Conservation (phyloP, 2,888 invertebrate genomes). For the Artemia sinica region DNA sequence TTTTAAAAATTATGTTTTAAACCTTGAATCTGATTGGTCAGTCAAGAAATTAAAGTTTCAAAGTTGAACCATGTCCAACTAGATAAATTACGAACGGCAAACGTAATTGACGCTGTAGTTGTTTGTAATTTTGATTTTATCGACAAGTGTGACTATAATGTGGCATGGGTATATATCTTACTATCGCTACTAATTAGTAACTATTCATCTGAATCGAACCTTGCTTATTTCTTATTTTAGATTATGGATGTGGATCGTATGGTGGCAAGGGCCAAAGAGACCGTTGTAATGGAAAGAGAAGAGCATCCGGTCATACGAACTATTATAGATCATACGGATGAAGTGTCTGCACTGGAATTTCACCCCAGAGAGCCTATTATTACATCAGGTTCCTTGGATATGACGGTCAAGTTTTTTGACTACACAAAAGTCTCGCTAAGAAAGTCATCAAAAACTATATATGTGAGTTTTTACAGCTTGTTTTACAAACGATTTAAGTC, state of each 20-base stretch:
- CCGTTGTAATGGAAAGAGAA: constrained; percentile 48
- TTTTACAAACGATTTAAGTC: background rate
- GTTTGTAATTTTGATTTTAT: too few species aligned
- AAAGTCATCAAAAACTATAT: constrained; percentile 87
- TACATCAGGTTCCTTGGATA: constrained; percentile 84
- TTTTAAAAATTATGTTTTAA: too few species aligned
- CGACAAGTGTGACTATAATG: too few species aligned
- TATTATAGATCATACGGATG: constrained; percentile 89
- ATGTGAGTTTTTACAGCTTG: constrained; percentile 37
- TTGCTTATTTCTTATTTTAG: constrained; percentile 31
- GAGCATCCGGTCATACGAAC: constrained; percentile 97
- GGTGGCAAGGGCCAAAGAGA: constrained; percentile 71
- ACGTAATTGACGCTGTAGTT: too few species aligned
- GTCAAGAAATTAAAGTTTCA: too few species aligned
- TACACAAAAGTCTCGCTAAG: constrained; percentile 96
- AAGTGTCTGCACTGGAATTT: constrained; percentile 89
- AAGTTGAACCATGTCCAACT: too few species aligned
- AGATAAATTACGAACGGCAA: too few species aligned
- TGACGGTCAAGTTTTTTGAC: constrained; percentile 87
- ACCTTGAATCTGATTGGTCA: too few species aligned
- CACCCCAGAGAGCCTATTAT: constrained; percentile 87
- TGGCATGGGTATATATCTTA: too few species aligned
- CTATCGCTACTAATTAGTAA: too few species aligned
- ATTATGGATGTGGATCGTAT: constrained; percentile 97
- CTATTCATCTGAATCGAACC: too few species aligned